Conservation (phyloP, 2,888 invertebrate genomes). For the Byasa hedistus region DNA sequence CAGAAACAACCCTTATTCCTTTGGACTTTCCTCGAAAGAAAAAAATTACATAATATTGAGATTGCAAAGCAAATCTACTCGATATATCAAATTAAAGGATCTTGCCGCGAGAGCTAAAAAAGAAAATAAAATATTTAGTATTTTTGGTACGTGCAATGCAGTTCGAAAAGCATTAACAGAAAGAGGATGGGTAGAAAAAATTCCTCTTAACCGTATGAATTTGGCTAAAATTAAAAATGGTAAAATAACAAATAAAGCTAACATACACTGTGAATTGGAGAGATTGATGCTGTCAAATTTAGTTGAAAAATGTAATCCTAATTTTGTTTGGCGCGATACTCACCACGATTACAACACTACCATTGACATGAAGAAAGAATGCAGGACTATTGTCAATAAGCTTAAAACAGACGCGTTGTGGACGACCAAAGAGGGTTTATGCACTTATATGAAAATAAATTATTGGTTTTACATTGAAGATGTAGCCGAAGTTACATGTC, state of each 20-base stretch:
- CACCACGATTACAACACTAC: conserved; percentile 44
- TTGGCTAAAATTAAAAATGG: conserved; percentile 58
- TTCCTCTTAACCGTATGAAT: conserved; percentile 65
- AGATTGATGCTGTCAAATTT: conserved; percentile 65
- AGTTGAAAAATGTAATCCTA: conserved; percentile 57
- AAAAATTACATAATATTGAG: conserved; percentile 58
- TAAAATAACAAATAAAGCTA: conserved; percentile 43
- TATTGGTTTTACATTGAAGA: conserved; percentile 83
- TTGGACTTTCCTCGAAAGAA: conserved; percentile 62
- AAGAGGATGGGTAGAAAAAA: conserved; percentile 87
- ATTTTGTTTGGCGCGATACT: conserved; percentile 64
- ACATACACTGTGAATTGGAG: conserved; percentile 58
- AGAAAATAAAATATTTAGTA: conserved; percentile 76
- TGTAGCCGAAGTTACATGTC: conserved; percentile 83
- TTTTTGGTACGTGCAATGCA: conserved; percentile 74
- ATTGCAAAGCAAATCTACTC: conserved; percentile 52
- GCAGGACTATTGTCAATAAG: conserved; percentile 58
- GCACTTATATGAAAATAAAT: conserved; percentile 79
- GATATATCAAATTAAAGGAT: conserved; percentile 61
- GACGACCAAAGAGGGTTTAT: conserved; percentile 73
- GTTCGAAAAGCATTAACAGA: conserved; percentile 81
- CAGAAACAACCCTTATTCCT: conserved; percentile 36
- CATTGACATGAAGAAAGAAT: conserved; percentile 51
- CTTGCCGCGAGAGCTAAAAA: conserved; percentile 72
- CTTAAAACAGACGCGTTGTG: conserved; percentile 61